Evolutionary conservation across 2,797 vertebrate genomes (phyloP).

Genomic region (Micrastur ruficollis): DNA sequence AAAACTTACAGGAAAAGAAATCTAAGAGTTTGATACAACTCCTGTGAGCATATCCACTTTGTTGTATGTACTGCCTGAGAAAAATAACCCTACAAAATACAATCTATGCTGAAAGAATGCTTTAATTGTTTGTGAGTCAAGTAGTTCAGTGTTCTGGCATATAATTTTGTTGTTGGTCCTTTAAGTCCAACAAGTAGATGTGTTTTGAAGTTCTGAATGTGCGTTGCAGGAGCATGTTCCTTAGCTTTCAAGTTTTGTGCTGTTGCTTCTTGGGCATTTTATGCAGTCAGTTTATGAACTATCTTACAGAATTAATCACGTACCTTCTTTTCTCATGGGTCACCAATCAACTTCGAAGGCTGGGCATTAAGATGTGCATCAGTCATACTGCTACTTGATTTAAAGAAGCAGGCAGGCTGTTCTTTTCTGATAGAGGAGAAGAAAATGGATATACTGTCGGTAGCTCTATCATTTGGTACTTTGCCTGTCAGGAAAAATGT

Average conservation of each 20-base stretch:
- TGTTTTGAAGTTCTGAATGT: constrained; percentile 40
- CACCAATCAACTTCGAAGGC: background rate
- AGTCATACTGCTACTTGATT: background rate
- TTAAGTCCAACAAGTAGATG: background rate
- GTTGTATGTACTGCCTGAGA: background rate
- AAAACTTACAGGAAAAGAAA: background rate
- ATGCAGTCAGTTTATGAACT: background rate
- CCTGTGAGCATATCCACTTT: background rate
- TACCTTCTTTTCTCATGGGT: background rate
- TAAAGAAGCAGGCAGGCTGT: background rate
- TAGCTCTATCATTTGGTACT: background rate
- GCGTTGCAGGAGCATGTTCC: constrained; percentile 1
- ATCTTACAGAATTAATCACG: constrained; percentile 6
- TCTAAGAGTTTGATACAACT: background rate
- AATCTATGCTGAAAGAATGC: background rate
- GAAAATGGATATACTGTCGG: background rate
- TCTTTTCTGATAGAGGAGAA: background rate
- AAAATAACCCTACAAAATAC: background rate
- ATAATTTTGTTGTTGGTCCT: constrained; percentile 39
- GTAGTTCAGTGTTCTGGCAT: background rate
- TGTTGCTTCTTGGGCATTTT: background rate
- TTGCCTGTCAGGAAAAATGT: background rate
- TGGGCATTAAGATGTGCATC: background rate
- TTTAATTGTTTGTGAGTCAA: constrained; percentile 54
- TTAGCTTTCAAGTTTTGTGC: constrained; percentile 30